phyloP scores from a whole-genome alignment of 37 sponge, comb jelly and placozoan species.

The Beroe forskalii region DNA sequence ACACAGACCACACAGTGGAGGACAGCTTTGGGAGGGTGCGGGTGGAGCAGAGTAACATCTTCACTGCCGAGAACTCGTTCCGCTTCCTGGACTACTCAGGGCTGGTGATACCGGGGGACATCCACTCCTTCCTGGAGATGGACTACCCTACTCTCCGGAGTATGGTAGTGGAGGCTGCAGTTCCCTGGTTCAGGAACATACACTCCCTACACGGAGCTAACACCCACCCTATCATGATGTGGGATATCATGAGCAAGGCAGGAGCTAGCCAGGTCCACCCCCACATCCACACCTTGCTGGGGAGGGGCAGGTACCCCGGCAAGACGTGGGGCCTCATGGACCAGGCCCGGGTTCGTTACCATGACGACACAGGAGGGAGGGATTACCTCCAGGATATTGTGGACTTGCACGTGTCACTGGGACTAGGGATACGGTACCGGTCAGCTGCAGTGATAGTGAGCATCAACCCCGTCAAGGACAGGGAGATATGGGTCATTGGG shows the following conservation, averaged over 20 bases:
- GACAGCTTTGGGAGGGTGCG: not conserved
- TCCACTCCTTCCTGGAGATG: not conserved
- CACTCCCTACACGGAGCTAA: not conserved
- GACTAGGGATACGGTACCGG: not conserved
- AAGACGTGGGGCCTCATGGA: conserved; percentile 1
- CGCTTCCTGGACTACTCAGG: conserved; percentile 18
- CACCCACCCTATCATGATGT: conserved; percentile 1
- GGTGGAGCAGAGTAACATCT: not conserved
- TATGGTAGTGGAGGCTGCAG: not conserved
- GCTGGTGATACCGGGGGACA: conserved; percentile 10
- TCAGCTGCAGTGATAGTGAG: conserved; percentile 26
- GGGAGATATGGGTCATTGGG: conserved; percentile 17
- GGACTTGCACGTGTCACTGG: conserved; percentile 22
- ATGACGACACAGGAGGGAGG: not conserved
- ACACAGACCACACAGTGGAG: not conserved
- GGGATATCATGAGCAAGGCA: conserved; percentile 37
- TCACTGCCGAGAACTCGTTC: conserved; percentile 36
- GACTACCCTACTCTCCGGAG: not conserved
- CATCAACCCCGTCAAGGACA: not conserved
- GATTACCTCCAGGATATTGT: conserved; percentile 39
- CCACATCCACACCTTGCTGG: conserved; percentile 21
- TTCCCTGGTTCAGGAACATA: conserved; percentile 17
- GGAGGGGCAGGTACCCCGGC: not conserved
- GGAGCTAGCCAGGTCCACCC: conserved; percentile 44
- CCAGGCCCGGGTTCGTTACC: not conserved